These are phyloP conservation scores for Microctenopoma steveboyesi DNA, from an alignment of 2,797 vertebrate species.

Conservation along the genomic window DNA sequence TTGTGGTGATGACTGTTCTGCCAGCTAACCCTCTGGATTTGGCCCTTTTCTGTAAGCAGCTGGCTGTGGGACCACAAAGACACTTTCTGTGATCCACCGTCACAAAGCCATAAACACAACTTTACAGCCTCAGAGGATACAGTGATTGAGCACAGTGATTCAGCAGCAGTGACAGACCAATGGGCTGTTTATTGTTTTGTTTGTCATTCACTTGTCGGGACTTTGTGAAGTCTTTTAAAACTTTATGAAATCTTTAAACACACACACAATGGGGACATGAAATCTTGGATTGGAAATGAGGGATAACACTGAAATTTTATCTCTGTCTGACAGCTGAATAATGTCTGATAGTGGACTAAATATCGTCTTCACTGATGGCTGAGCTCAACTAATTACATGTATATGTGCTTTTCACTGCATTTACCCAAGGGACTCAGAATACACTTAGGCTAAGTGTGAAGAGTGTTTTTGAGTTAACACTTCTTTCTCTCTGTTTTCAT, in stretches of 20 bases:
- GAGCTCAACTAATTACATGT: not conserved
- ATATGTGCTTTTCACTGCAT: not conserved
- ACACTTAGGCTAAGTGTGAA: not conserved
- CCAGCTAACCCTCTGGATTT: conserved; percentile 60
- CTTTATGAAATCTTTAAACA: not conserved
- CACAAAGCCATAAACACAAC: conserved; percentile 20
- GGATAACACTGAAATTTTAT: not conserved
- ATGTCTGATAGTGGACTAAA: not conserved
- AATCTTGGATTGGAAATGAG: too few species aligned
- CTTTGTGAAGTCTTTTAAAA: not conserved
- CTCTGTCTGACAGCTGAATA: not conserved
- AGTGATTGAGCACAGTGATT: conserved; percentile 8
- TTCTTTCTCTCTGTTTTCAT: not conserved
- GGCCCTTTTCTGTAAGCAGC: conserved; percentile 59
- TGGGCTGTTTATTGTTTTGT: not conserved
- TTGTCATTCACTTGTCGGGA: conserved; percentile 3
- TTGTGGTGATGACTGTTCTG: conserved; percentile 66
- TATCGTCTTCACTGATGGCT: not conserved
- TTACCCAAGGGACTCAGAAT: not conserved
- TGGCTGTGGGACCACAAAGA: conserved; percentile 62
- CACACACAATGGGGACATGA: not conserved
- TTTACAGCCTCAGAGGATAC: not conserved
- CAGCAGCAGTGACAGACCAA: not conserved
- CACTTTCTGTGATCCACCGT: conserved; percentile 47
- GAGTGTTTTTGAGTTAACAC: not conserved